Base-by-base conservation (phyloP, 2,113 vertebrate genomes). In the Amia ocellicauda region DNA sequence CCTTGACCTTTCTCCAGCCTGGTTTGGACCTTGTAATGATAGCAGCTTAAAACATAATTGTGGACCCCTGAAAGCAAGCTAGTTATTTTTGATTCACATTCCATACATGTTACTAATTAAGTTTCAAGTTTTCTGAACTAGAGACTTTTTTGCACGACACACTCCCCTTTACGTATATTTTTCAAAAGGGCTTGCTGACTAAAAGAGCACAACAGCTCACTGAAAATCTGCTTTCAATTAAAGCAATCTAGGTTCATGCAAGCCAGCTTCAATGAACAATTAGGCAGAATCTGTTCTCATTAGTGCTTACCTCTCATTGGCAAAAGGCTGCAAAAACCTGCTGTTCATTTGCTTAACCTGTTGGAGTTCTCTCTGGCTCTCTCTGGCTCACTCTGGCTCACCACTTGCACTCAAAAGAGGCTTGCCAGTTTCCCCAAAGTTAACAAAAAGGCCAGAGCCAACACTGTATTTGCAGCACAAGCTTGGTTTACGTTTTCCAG, bases 251-350 rank as follows among this genome's bases (percentile, higher is more conserved):
- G 31, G 31, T 60, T 52, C 31, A 50, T 14, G 45, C 16, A 66
- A 66, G 31, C 55, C 57, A 42, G 27, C 58, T 50, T 59, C 56
- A 59, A 20, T 59, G 20, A 59, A 36, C 57, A 41, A 59, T 66
- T 58, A 59, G 45, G 29, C 26, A 51, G 27, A 42, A 41, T 22
- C 55, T 45, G 40, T 64, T 56, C 28, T 55, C 53, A 56, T 42
- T 64, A 43, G 54, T 14, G 16, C 20, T 8, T 14, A 14, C 52
- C 53, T 42, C 14, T 43, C 17, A 64, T 64, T 64, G 52, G 36
- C 36, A 55, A 26, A 53, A 55, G 53, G 52, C 40, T 54, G 36
- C 10, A 56, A 23, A 14, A 28, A 47, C 53, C 40, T 17, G 51
- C 40, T 45, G 62, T 53, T 56, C 24, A 57, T 64, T 57, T 29